Evolutionary conservation across 2,113 vertebrate genomes (phyloP), one percentile per base, ranked within the genome.

Genomic region (Hucho hucho): DNA sequence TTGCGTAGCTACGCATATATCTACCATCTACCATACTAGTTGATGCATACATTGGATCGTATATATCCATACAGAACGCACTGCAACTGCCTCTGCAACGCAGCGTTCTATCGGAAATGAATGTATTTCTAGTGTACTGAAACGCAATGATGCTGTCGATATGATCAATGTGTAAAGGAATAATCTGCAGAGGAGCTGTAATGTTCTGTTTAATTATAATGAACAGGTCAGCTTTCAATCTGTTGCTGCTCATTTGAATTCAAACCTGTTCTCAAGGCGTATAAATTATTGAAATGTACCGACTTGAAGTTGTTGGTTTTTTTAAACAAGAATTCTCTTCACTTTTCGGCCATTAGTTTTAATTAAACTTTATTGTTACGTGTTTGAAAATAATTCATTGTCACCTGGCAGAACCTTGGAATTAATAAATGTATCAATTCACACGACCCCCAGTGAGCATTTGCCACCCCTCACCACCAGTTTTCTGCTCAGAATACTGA

Each of bases 401-500:
- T 72, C n/a, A 1, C 77, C 69, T 22, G 46, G 29, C 76, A 72
- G 69, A 82, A 69, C 73, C 72, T 18, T 68, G 53, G 61, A 26
- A 72, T 84, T 87, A 84, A 85, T 87, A 87, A 83, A 88, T 82
- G 76, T 76, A 81, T 85, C 77, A 79, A 69, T 81, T 85, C 68
- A 69, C 25, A 56, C 59, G 78, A 87, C 87, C 79, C 22, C 26
- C 69, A 65, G 78, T 88, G 84, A 83, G 90, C 88, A 87, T 89
- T 84, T 87, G 80, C 69, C 70, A 18, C 77, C 37, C 74, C 74
- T 37, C 46, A 47, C 9, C 6, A 47, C 47, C 32, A 25, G 72
- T 79, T 13, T 47, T 84, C 74, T 64, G 65, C 78, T 26, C 26
- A 2, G 9, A 77, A 67, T 80, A 59, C 76, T 69, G 69, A 67